Percentiles rank a stretch among this genome's conserved stretches.
These are phyloP conservation scores for Oreocharis arfaki DNA, from an alignment of 2,113 vertebrate species.

Conservation along the genomic window DNA sequence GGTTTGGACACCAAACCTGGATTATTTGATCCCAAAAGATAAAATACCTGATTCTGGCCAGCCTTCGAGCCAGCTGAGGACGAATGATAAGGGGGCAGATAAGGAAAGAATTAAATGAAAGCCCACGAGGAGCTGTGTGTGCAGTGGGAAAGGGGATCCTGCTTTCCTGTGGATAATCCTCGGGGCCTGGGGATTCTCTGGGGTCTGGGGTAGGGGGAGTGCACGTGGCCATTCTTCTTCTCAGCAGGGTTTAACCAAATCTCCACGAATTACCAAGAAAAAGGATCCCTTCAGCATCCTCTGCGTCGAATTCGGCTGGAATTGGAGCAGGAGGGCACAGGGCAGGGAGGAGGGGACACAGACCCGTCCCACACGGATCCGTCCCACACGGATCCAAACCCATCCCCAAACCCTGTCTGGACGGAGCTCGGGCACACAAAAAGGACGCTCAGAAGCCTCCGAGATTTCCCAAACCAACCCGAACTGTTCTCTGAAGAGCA, in stretches of 20 bases:
- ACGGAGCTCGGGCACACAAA: neutral
- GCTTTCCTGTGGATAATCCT: neutral
- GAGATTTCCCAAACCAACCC: fast-evolving
- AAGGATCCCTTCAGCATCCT: neutral
- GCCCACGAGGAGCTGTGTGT: neutral
- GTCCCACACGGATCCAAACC: fast-evolving
- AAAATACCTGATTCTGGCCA: neutral
- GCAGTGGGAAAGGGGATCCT: neutral
- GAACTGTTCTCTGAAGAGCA: neutral
- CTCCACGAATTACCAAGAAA: neutral
- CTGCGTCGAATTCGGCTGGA: fast-evolving
- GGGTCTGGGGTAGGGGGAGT: neutral
- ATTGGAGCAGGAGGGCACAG: neutral
- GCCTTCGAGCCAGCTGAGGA: neutral
- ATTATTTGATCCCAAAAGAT: neutral
- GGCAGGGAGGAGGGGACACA: neutral
- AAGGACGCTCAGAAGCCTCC: neutral
- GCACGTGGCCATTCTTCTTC: fast-evolving
- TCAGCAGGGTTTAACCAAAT: neutral
- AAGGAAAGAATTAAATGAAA: neutral
- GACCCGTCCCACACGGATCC: fast-evolving
- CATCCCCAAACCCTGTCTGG: fast-evolving
- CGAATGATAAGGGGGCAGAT: neutral
- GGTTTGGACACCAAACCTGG: neutral
- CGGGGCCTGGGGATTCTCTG: neutral